phyloP scores from a whole-genome alignment of 2,797 vertebrate genomes.

The Coreius guichenoti region DNA sequence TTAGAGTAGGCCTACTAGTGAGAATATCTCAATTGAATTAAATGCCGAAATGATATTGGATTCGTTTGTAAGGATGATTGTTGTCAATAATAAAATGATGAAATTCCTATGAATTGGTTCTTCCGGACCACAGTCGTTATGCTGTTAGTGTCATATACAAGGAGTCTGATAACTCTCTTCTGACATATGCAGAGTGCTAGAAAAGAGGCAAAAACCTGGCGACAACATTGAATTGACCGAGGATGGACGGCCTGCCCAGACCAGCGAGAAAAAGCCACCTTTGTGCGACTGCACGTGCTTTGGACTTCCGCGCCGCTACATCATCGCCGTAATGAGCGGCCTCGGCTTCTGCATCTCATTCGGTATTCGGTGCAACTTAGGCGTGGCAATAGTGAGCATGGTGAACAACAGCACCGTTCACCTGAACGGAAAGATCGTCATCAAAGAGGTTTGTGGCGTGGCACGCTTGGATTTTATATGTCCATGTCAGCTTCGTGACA shows the following conservation, averaged over 20 bases:
- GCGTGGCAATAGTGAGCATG: slow-evolving; percentile 99
- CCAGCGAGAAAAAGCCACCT: slow-evolving; percentile 86
- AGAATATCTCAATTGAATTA: neutral
- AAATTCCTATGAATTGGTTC: neutral
- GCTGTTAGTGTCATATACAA: neutral
- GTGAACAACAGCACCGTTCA: slow-evolving; percentile 98
- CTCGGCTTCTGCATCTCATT: slow-evolving; percentile 99
- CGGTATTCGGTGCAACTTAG: slow-evolving; percentile 97
- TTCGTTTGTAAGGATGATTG: neutral
- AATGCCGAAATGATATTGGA: neutral
- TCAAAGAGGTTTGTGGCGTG: slow-evolving; percentile 88
- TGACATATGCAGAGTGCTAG: slow-evolving; percentile 82
- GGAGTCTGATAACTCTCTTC: neutral
- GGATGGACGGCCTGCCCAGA: slow-evolving; percentile 89
- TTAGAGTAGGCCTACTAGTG: neutral
- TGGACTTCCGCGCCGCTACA: slow-evolving; percentile 94
- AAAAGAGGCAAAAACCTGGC: slow-evolving; percentile 87
- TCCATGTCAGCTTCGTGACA: slow-evolving; percentile 46
- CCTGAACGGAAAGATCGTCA: slow-evolving; percentile 92
- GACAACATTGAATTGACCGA: slow-evolving; percentile 96
- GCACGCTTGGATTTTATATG: slow-evolving; percentile 5
- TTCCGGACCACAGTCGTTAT: neutral
- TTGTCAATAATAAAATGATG: neutral
- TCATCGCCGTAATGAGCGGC: slow-evolving; percentile 99
- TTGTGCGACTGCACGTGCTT: slow-evolving; percentile 94